phyloP scores from a whole-genome alignment of 37 sponge, comb jelly and placozoan species.

The Chondrilla cf. caribensis region DNA sequence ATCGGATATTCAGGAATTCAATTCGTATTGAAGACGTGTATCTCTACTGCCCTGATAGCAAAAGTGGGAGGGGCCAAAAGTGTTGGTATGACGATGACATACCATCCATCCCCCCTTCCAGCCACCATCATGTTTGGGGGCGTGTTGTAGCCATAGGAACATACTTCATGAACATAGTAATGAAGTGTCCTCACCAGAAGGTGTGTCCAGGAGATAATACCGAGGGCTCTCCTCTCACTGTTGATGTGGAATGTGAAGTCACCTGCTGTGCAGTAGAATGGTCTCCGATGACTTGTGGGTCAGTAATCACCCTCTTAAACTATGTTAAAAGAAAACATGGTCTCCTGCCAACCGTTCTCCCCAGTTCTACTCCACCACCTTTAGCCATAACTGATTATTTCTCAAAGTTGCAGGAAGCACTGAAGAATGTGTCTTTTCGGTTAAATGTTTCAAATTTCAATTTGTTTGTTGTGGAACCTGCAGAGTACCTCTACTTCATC shows the following conservation, averaged over 20 bases:
- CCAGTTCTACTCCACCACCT: too few relatives aligned
- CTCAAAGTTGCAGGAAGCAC: too few relatives aligned
- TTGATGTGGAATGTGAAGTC: conserved; percentile 12
- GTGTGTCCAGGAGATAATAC: background rate
- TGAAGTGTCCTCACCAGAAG: background rate
- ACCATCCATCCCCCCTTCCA: conserved; percentile 53
- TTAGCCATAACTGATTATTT: too few relatives aligned
- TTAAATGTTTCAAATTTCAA: too few relatives aligned
- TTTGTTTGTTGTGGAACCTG: too few relatives aligned
- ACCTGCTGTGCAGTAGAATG: conserved; percentile 36
- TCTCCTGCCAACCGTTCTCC: too few relatives aligned
- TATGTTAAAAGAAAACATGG: too few relatives aligned
- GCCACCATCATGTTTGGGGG: conserved; percentile 69
- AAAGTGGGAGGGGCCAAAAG: background rate
- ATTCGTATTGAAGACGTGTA: conserved; percentile 53
- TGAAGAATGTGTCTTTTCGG: too few relatives aligned
- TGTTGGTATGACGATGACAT: conserved; percentile 14
- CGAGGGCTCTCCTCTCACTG: background rate
- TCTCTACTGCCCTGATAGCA: conserved; percentile 44
- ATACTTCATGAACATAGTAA: background rate
- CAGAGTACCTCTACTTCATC: too few relatives aligned
- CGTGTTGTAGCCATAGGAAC: conserved; percentile 55
- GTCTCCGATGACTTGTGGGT: conserved; percentile 39
- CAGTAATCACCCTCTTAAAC: conserved; percentile 16
- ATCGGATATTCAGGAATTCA: conserved; percentile 23